Evolutionary conservation across 1,140 invertebrate species (phyloP).

Genomic region (Drosophila nigromelanica): DNA sequence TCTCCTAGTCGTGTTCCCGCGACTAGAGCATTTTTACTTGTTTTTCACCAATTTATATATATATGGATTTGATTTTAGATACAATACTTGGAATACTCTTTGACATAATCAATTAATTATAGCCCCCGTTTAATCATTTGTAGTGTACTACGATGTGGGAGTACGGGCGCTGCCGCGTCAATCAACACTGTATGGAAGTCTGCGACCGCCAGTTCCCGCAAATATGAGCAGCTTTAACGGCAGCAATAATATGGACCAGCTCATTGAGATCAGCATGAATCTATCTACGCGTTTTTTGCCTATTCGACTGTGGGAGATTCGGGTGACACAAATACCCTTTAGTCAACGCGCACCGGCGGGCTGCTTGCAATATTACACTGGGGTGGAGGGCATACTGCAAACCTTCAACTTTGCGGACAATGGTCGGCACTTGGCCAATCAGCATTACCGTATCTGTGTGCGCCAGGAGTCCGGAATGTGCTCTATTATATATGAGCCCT

Average conservation of each 20-base stretch:
- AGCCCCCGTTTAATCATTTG: slow-evolving; percentile 47
- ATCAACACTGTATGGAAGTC: slow-evolving; percentile 66
- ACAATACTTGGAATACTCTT: too few relatives aligned
- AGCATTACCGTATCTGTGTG: slow-evolving; percentile 91
- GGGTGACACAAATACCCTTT: slow-evolving; percentile 89
- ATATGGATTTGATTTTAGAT: too few relatives aligned
- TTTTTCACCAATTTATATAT: too few relatives aligned
- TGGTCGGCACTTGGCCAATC: slow-evolving; percentile 90
- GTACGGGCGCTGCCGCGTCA: slow-evolving; percentile 63
- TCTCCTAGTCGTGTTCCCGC: too few relatives aligned
- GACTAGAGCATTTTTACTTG: too few relatives aligned
- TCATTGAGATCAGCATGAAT: slow-evolving; percentile 69
- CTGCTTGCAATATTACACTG: slow-evolving; percentile 89
- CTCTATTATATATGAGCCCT: slow-evolving; percentile 90
- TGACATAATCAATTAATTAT: background rate
- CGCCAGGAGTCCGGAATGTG: slow-evolving; percentile 89
- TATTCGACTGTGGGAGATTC: slow-evolving; percentile 90
- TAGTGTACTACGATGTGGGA: slow-evolving; percentile 89
- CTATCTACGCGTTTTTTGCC: slow-evolving; percentile 85
- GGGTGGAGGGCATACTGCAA: slow-evolving; percentile 85
- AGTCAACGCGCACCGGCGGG: slow-evolving; percentile 89
- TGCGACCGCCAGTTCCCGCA: slow-evolving; percentile 45
- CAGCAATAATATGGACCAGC: slow-evolving; percentile 33
- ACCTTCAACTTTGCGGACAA: slow-evolving; percentile 92
- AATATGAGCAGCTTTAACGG: slow-evolving; percentile 28